A percentile compares a stretch with the other conserved stretches of the same genome.
Evolutionary conservation across 2,888 invertebrate genomes (phyloP).

Genomic region (Phragmatobia fuliginosa): DNA sequence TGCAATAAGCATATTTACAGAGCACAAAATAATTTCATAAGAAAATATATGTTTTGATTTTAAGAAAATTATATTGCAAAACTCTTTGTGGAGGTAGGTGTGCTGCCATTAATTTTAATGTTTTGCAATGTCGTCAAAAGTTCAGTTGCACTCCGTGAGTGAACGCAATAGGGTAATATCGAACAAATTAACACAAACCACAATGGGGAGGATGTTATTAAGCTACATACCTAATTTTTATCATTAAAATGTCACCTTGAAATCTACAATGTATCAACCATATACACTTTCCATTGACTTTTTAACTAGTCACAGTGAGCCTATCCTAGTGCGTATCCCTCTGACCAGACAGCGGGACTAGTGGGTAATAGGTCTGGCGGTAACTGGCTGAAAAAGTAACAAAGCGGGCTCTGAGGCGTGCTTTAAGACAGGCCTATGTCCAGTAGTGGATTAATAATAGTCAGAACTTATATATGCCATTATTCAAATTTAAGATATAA

Average conservation of each 20-base stretch:
- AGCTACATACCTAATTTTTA: conserved; percentile 30
- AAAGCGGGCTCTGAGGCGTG: no score
- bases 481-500: not conserved
- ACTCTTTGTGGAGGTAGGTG: conserved; percentile 21
- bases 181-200: conserved; percentile 38
- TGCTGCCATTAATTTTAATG: conserved; percentile 30
- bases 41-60: conserved; percentile 1
- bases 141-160: conserved; percentile 38
- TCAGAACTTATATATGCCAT: not conserved
- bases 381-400: no score
- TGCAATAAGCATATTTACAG: not conserved
- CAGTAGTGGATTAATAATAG: conserved; percentile 13
- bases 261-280: conserved; percentile 13
- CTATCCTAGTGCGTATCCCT: no score
- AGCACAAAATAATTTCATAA: not conserved
- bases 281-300: conserved; percentile 13
- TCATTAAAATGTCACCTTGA: conserved; percentile 32
- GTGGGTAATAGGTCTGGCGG: no score
- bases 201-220: conserved; percentile 52
- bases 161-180: conserved; percentile 31
- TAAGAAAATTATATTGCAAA: not conserved
- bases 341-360: no score
- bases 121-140: conserved; percentile 46
- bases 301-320: conserved; percentile 11
- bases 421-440: no score